phyloP scores from a whole-genome alignment of 2,113 vertebrate genomes.

The Hemicordylus capensis region DNA sequence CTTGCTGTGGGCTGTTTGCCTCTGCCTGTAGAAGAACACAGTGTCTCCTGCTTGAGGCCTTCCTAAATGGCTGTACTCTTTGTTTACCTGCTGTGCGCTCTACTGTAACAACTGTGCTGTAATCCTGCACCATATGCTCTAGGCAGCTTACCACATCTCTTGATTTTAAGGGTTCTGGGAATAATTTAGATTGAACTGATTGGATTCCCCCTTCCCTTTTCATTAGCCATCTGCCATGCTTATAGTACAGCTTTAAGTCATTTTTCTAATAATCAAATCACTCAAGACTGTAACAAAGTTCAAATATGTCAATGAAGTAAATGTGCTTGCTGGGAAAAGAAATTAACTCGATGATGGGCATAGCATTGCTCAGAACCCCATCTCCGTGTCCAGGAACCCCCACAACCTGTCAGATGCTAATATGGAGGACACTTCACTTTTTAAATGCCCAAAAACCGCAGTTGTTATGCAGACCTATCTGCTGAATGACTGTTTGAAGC shows the following conservation, averaged over 20 bases:
- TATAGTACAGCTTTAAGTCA: constrained; percentile 36
- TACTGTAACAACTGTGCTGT: accelerated
- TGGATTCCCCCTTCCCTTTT: constrained; percentile 47
- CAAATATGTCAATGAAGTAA: constrained; percentile 4
- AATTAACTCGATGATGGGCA: accelerated
- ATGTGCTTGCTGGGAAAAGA: neutral
- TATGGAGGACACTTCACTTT: neutral
- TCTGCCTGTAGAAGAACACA: neutral
- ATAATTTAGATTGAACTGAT: constrained; percentile 43
- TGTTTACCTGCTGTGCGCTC: neutral
- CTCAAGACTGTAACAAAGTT: neutral
- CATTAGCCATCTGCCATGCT: constrained; percentile 51
- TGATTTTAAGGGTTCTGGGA: neutral
- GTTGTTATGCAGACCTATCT: neutral
- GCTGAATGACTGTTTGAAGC: neutral
- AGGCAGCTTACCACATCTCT: neutral
- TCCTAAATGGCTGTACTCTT: neutral
- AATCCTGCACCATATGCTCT: neutral
- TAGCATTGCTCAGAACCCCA: neutral
- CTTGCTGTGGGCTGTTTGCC: accelerated
- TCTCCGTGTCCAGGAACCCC: accelerated
- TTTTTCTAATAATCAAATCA: neutral
- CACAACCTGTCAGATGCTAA: accelerated
- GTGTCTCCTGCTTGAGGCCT: neutral
- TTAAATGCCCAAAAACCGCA: neutral